These are phyloP conservation scores for Argentina silus DNA, from an alignment of 2,797 vertebrate genomes.

Conservation along the genomic window DNA sequence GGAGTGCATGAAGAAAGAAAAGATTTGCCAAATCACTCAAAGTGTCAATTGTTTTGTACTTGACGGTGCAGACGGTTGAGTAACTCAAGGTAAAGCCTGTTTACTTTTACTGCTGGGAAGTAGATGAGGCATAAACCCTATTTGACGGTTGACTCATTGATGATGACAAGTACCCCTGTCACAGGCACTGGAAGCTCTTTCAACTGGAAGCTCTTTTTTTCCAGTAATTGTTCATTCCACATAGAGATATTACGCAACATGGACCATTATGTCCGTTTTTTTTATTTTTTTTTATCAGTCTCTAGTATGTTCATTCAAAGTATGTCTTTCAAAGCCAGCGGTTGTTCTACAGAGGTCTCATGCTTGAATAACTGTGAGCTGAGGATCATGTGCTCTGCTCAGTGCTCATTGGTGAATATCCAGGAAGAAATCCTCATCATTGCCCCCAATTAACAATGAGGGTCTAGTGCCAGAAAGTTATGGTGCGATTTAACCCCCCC, in stretches of 20 bases:
- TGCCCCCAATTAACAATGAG: constrained; percentile 74
- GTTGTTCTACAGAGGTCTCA: constrained; percentile 35
- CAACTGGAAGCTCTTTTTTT: constrained; percentile 35
- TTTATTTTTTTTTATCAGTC: constrained; percentile 31
- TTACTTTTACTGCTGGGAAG: constrained; percentile 68
- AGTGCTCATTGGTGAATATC: constrained; percentile 50
- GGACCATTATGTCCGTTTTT: no score
- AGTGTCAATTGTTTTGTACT: constrained; percentile 59
- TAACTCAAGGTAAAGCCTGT: constrained; percentile 62
- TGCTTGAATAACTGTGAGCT: constrained; percentile 60
- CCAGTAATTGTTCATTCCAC: constrained; percentile 32
- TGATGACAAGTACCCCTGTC: constrained; percentile 63
- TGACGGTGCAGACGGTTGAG: constrained; percentile 51
- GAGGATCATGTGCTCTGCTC: constrained; percentile 68
- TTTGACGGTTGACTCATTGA: constrained; percentile 63
- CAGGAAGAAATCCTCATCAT: constrained; percentile 63
- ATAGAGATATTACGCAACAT: no score
- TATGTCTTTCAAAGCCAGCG: background rate
- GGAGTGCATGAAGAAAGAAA: background rate
- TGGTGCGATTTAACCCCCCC: constrained; percentile 75
- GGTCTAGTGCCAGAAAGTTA: constrained; percentile 68
- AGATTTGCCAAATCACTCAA: constrained; percentile 20
- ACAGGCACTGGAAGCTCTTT: constrained; percentile 36
- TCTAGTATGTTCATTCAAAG: background rate
- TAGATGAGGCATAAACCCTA: constrained; percentile 59